phyloP scores from a whole-genome alignment of 2,113 vertebrate genomes.

The Carettochelys insculpta region DNA sequence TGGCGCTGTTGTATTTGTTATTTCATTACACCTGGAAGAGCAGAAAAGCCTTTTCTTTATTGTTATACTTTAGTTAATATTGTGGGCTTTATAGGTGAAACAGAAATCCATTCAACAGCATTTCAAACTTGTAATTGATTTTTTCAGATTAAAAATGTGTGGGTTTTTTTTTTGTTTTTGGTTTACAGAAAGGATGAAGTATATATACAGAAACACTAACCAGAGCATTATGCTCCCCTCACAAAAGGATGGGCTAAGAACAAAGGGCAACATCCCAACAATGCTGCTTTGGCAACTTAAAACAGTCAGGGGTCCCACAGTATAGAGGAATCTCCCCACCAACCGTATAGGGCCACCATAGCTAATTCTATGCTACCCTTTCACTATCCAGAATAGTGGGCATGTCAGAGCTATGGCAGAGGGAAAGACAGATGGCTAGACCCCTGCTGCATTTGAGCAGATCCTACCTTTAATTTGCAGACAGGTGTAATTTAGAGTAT shows the following conservation, averaged over 20 bases:
- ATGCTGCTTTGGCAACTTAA: not conserved
- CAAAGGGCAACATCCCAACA: not conserved
- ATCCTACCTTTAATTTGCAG: not conserved
- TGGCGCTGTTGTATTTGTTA: not conserved
- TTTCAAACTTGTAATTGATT: not conserved
- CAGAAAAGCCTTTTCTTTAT: accelerated
- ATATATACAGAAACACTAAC: not conserved
- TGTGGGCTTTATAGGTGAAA: not conserved
- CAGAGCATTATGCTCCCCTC: not conserved
- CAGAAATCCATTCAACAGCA: not conserved
- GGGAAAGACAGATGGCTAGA: not conserved
- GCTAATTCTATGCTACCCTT: not conserved
- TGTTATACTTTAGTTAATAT: no score
- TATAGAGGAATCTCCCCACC: not conserved
- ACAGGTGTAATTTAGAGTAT: not conserved
- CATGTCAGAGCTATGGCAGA: not conserved
- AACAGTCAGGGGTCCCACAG: not conserved
- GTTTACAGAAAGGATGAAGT: not conserved
- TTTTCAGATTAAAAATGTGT: not conserved
- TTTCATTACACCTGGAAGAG: not conserved
- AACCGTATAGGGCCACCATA: not conserved
- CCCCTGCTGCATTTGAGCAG: not conserved
- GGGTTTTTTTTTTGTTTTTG: not conserved
- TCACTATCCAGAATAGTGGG: not conserved
- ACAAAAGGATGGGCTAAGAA: not conserved